Percentiles rank a stretch among this genome's conserved stretches.
phyloP scores from a whole-genome alignment of 92 coral and sea anemone species.

The Umimayanthus chanpuru region DNA sequence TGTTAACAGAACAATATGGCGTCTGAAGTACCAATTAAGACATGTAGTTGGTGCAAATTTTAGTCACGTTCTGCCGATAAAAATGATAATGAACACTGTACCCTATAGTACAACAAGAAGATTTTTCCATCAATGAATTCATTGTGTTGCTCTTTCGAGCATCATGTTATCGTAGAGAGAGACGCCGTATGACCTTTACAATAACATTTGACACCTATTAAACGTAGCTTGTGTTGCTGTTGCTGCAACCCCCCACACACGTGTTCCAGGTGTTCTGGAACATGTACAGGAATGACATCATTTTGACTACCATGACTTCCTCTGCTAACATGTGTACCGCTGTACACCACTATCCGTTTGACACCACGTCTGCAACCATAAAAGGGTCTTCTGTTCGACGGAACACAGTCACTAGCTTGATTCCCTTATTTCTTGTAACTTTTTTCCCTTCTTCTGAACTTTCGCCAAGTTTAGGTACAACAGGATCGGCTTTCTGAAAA shows the following conservation, averaged over 20 bases:
- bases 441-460: constrained; percentile 96
- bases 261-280: neutral
- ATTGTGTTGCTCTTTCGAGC: neutral
- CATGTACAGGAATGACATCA: neutral
- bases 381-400: constrained; percentile 79
- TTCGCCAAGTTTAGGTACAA: constrained; percentile 84
- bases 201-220: too few species aligned
- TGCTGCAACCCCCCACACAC: neutral
- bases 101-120: neutral
- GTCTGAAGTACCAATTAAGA: neutral
- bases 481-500: constrained; percentile 74
- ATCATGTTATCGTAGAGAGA: too few species aligned
- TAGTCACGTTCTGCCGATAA: neutral
- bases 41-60: neutral
- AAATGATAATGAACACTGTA: neutral
- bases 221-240: too few species aligned
- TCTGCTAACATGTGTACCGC: neutral
- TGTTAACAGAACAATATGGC: neutral
- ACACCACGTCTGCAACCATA: neutral
- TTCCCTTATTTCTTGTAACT: constrained; percentile 91
- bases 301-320: neutral
- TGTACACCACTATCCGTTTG: neutral
- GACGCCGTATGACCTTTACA: too few species aligned
- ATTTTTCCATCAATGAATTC: too few species aligned
- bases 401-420: constrained; percentile 85